Evolutionary conservation across 2,113 vertebrate genomes (phyloP).

Genomic region (Tiliqua scincoides): DNA sequence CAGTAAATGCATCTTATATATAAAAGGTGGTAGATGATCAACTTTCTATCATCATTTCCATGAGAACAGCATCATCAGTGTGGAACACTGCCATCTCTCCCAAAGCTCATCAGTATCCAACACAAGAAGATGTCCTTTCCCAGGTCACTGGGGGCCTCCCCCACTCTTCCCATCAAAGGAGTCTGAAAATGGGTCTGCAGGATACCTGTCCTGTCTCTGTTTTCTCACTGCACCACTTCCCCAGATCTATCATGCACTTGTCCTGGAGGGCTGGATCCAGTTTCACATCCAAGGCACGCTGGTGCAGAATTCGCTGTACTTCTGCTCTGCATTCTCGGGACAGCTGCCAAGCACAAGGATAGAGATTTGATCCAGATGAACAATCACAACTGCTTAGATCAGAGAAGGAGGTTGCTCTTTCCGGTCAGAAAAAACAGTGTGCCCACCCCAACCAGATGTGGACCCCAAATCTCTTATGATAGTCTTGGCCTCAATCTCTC

Average conservation of each 20-base stretch:
- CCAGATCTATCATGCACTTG: conserved; percentile 93
- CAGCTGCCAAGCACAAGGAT: conserved; percentile 73
- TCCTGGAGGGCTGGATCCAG: conserved; percentile 93
- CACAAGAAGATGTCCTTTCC: not conserved
- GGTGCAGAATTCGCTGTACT: conserved; percentile 94
- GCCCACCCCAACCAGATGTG: not conserved
- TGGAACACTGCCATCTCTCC: not conserved
- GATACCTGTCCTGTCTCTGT: conserved; percentile 89
- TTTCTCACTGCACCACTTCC: conserved; percentile 98
- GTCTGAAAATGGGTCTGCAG: not conserved
- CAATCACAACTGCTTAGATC: not conserved
- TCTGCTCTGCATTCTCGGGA: conserved; percentile 95
- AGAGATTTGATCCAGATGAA: not conserved
- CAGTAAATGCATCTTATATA: too few species aligned
- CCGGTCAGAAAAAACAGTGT: not conserved
- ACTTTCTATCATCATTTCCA: too few species aligned
- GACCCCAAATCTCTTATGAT: not conserved
- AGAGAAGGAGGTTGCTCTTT: not conserved
- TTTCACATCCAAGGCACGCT: conserved; percentile 95
- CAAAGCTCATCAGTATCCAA: not conserved
- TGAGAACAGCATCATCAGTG: too few species aligned
- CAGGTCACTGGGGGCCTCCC: not conserved
- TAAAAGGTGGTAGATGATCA: too few species aligned
- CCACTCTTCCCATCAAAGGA: not conserved
- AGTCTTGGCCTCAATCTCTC: not conserved